Evolutionary conservation across 2,888 invertebrate species (phyloP), one percentile per base, ranked within the genome.

Genomic region (Ophioninae sp.): DNA sequence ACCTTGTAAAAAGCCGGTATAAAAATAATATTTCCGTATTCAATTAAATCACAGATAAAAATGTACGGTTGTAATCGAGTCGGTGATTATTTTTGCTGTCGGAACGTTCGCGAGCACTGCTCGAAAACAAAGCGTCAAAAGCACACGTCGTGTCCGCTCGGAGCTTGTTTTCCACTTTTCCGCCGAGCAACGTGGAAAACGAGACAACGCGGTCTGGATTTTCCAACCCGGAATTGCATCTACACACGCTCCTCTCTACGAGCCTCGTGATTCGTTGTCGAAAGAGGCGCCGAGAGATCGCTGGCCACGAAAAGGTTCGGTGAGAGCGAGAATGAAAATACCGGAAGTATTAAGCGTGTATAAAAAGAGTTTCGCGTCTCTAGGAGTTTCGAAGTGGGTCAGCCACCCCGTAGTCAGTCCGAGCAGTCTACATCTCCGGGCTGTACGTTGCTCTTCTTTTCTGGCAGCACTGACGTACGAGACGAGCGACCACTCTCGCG

Each of bases 301-400:
- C 73, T 79, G 79, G n/a, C 74, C 67, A 50, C 68, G 65, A 65
- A 8, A 21, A 73, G 30, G 41, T 30, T 41, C 41, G 7, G 5
- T 13, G 72, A 30, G 39, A 59, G 67, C 6, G 23, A 20, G 76
- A 80, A n/a, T 21, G 72, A 72, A 67, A 70, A 39, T 59, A 81
- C 37, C 37, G 62, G 39, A 70, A 70, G 69, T 77, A 77, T 77
- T 77, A 76, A 50, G 39, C 67, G 68, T 44, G 75, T 72, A 65
- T 78, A 82, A 75, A 79, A 75, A 83, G 82, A 78, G 74, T 82
- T 79, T 82, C 79, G 75, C 79, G 79, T 74, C 75, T 70, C 70
- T 79, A 64, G 74, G 74, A 82, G 75, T 82, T 79, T 82, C 59
- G 7, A 83, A 83, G 72, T 83, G 76, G 83, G 83, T 83, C 83